These are phyloP conservation scores for Otolemur garnettii DNA, from an alignment of 2,113 vertebrate species.

Conservation along the genomic window DNA sequence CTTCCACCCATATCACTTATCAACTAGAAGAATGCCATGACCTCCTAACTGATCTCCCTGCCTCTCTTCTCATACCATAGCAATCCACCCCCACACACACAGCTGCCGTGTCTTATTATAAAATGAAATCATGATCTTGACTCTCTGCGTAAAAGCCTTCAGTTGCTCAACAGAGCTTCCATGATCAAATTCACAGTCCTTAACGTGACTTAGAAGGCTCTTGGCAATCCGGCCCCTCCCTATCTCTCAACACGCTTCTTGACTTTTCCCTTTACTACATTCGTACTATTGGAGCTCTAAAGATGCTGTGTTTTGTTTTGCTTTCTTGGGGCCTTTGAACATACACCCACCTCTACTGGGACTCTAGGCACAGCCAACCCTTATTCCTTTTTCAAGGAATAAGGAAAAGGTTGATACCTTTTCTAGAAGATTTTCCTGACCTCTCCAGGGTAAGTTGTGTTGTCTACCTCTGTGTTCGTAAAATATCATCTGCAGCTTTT, in stretches of 20 bases:
- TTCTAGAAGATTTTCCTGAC: background rate
- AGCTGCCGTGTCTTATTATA: constrained; percentile 45
- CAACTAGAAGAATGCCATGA: background rate
- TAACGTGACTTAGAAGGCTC: background rate
- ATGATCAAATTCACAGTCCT: constrained; percentile 27
- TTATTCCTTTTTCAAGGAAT: background rate
- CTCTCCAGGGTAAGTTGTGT: background rate
- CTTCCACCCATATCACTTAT: background rate
- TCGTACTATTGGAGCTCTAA: background rate
- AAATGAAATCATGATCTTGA: constrained; percentile 30
- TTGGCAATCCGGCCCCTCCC: background rate
- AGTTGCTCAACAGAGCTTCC: constrained; percentile 12
- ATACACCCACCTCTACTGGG: background rate
- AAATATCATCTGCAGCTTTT: background rate
- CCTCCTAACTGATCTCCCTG: background rate
- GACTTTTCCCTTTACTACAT: background rate
- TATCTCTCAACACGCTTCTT: background rate
- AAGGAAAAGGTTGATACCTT: background rate
- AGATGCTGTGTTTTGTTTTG: no score
- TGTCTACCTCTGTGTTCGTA: background rate
- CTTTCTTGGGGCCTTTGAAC: background rate
- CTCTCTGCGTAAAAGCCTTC: background rate
- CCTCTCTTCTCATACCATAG: background rate
- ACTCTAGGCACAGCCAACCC: background rate
- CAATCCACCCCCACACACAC: background rate